These are phyloP conservation scores for Epistrophella euchroma DNA, from an alignment of 2,888 invertebrate species.

Conservation along the genomic window DNA sequence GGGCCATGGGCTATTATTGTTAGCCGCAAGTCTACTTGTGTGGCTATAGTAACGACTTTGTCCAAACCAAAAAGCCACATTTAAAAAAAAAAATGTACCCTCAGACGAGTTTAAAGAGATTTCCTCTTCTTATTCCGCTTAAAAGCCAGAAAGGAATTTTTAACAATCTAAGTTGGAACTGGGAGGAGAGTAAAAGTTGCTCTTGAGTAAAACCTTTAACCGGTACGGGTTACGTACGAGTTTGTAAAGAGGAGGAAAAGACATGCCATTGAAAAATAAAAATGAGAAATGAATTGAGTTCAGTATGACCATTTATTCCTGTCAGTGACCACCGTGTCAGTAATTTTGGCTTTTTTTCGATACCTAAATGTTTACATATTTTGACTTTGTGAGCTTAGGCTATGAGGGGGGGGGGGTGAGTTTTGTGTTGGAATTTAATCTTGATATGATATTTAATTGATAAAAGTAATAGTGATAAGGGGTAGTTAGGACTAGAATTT, in stretches of 20 bases:
- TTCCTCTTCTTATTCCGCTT: slow-evolving; percentile 32
- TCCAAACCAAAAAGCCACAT: slow-evolving; percentile 40
- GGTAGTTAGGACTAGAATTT: too few relatives aligned
- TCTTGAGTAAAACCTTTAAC: slow-evolving; percentile 4
- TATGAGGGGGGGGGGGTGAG: too few relatives aligned
- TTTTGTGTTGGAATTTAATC: too few relatives aligned
- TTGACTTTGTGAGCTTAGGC: not conserved
- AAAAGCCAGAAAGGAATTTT: slow-evolving; percentile 44
- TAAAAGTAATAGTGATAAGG: too few relatives aligned
- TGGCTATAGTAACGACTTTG: slow-evolving; percentile 46
- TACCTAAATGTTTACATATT: not conserved
- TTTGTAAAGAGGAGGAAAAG: too few relatives aligned
- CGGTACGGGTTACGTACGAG: not conserved
- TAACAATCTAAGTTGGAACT: slow-evolving; percentile 31
- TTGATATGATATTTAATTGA: too few relatives aligned
- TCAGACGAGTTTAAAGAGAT: slow-evolving; percentile 60
- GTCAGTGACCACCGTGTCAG: slow-evolving; percentile 57
- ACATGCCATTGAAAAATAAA: slow-evolving; percentile 9
- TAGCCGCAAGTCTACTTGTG: slow-evolving; percentile 52
- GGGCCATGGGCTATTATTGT: slow-evolving; percentile 40
- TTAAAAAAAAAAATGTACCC: slow-evolving; percentile 20
- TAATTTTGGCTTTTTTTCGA: not conserved
- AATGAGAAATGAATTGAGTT: slow-evolving; percentile 60
- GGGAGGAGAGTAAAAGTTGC: slow-evolving; percentile 13
- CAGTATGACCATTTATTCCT: slow-evolving; percentile 69